Percentiles rank a stretch among this genome's conserved stretches.
These are phyloP conservation scores for Prionace glauca DNA, from an alignment of 2,797 vertebrate genomes.

Conservation along the genomic window DNA sequence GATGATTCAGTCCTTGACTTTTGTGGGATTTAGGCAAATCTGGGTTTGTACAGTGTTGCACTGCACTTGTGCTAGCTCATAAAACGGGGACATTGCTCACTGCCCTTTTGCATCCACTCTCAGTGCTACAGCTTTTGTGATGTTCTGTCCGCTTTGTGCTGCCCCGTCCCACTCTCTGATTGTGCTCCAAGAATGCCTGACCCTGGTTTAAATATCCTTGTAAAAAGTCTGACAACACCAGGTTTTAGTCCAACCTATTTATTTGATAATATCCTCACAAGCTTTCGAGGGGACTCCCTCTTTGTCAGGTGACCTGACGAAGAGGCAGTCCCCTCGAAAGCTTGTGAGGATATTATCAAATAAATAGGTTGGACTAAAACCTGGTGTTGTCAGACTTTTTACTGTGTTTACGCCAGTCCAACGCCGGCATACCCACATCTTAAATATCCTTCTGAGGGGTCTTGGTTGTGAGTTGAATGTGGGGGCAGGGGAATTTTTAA, in stretches of 20 bases:
- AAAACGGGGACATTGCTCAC: not conserved
- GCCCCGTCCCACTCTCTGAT: not conserved
- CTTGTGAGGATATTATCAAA: too few species aligned
- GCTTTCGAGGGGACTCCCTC: too few species aligned
- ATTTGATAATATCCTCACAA: too few species aligned
- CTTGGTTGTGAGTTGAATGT: not conserved
- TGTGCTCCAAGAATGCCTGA: not conserved
- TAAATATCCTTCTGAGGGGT: not conserved
- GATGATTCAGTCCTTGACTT: not conserved
- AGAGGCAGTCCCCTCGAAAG: too few species aligned
- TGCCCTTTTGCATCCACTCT: not conserved
- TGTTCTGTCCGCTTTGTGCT: not conserved
- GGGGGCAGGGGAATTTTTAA: not conserved
- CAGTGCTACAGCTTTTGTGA: not conserved
- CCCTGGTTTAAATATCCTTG: not conserved
- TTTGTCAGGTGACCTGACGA: too few species aligned
- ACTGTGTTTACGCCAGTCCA: too few species aligned
- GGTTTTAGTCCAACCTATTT: too few species aligned
- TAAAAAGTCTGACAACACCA: too few species aligned
- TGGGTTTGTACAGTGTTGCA: not conserved
- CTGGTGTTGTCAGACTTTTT: too few species aligned
- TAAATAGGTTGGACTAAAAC: too few species aligned
- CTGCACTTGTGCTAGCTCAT: not conserved
- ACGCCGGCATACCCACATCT: too few species aligned
- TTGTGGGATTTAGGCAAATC: not conserved